Evolutionary conservation across 1,140 invertebrate species (phyloP).

Genomic region (Drosophila sp.): DNA sequence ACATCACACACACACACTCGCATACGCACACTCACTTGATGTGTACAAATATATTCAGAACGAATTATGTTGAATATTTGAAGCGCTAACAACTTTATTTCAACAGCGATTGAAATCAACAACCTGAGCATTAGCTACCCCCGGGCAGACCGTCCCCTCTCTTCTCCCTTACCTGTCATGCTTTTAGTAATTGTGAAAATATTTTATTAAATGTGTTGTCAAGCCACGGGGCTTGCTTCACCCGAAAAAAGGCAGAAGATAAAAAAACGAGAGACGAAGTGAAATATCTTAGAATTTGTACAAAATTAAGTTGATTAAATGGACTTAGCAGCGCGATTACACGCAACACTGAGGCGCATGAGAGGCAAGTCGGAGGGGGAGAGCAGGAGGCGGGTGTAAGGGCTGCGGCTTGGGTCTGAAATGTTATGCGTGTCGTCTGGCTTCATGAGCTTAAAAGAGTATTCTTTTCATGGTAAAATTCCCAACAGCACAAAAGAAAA

Average conservation of each 20-base stretch:
- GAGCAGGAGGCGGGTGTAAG: background rate
- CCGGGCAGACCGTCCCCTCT: background rate
- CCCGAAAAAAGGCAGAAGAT: slow-evolving; percentile 13
- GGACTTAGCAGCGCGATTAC: slow-evolving; percentile 79
- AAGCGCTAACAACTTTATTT: slow-evolving; percentile 72
- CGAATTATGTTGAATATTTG: slow-evolving; percentile 77
- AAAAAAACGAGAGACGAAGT: slow-evolving; percentile 47
- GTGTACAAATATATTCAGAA: slow-evolving; percentile 59
- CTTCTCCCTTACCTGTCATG: background rate
- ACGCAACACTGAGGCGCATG: slow-evolving; percentile 64
- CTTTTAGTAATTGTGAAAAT: slow-evolving; percentile 60
- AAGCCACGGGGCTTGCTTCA: slow-evolving; percentile 64
- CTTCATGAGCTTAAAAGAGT: slow-evolving; percentile 17
- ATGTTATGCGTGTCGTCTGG: slow-evolving; percentile 51
- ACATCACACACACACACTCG: slow-evolving; percentile 8
- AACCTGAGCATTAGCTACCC: slow-evolving; percentile 2
- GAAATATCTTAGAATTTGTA: slow-evolving; percentile 78
- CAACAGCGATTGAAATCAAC: slow-evolving; percentile 69
- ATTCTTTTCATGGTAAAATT: slow-evolving; percentile 36
- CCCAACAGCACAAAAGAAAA: slow-evolving; percentile 34
- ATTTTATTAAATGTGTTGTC: slow-evolving; percentile 66
- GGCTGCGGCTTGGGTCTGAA: slow-evolving; percentile 14
- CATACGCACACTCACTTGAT: background rate
- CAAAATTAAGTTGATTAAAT: slow-evolving; percentile 83
- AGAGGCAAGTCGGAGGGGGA: background rate